phyloP scores from a whole-genome alignment of 1,140 invertebrate species.

The Reticulitermes speratus region DNA sequence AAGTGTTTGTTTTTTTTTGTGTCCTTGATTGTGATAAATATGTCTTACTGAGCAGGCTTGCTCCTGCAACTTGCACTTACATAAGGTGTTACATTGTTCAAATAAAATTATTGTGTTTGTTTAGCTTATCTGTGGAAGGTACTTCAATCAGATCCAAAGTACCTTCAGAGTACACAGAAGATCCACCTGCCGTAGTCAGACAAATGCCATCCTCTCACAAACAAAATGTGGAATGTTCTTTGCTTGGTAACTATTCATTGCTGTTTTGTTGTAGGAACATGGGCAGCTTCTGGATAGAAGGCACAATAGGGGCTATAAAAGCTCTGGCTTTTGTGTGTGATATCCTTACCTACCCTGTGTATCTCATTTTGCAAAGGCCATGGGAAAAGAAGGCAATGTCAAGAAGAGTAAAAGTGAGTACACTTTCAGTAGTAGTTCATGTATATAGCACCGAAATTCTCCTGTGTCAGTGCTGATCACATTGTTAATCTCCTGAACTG shows the following conservation, averaged over 20 bases:
- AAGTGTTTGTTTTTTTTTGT: too few species aligned
- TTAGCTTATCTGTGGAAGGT: neutral
- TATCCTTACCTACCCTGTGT: conserved; percentile 85
- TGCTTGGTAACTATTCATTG: conserved; percentile 34
- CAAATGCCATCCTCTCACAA: neutral
- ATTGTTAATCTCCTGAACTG: too few species aligned
- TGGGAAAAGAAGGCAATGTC: conserved; percentile 78
- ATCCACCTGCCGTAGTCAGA: neutral
- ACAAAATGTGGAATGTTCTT: neutral
- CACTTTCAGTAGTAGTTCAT: neutral
- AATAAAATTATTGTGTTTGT: neutral
- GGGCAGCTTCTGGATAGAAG: conserved; percentile 74
- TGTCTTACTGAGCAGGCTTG: too few species aligned
- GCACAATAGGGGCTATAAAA: conserved; percentile 71
- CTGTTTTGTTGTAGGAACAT: conserved; percentile 59
- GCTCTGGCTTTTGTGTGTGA: conserved; percentile 82
- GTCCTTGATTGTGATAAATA: too few species aligned
- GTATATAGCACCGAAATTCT: too few species aligned
- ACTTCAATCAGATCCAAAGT: neutral
- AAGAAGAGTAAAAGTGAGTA: conserved; percentile 69
- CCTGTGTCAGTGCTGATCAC: too few species aligned
- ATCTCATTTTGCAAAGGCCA: conserved; percentile 82
- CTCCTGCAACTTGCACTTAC: too few species aligned
- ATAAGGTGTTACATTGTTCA: too few species aligned
- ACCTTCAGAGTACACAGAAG: neutral